These are phyloP conservation scores for Dinothrombium tinctorium DNA, from an alignment of 1,140 invertebrate species.

Conservation along the genomic window DNA sequence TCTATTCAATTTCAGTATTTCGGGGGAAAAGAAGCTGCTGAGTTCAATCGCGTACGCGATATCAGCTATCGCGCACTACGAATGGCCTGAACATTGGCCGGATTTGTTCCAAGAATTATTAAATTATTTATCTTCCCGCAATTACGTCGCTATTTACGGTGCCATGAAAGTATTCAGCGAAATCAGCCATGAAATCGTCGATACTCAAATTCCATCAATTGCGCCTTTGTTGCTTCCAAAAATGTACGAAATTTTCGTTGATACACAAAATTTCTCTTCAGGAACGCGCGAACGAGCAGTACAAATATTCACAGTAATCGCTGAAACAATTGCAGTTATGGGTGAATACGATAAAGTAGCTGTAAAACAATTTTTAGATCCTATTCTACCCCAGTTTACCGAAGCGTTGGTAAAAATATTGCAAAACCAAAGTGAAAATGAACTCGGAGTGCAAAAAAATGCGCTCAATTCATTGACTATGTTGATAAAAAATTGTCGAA, in stretches of 20 bases:
- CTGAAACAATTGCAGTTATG: conserved; percentile 31
- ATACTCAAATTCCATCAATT: conserved; percentile 40
- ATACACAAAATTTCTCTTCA: conserved; percentile 32
- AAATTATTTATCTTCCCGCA: conserved; percentile 27
- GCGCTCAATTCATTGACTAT: conserved; percentile 26
- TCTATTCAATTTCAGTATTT: neutral
- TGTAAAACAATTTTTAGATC: conserved; percentile 16
- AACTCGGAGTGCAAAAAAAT: conserved; percentile 43
- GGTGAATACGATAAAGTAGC: conserved; percentile 29
- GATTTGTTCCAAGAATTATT: conserved; percentile 45
- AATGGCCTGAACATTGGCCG: conserved; percentile 54
- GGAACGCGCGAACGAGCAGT: conserved; percentile 35
- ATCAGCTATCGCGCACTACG: conserved; percentile 46
- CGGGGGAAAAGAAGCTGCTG: conserved; percentile 23
- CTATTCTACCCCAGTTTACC: conserved; percentile 41
- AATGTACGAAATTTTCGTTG: conserved; percentile 44
- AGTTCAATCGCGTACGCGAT: conserved; percentile 46
- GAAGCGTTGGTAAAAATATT: conserved; percentile 39
- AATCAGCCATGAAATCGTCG: conserved; percentile 40
- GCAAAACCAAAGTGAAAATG: conserved; percentile 18
- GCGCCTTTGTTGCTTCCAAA: conserved; percentile 48
- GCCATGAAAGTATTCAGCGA: conserved; percentile 48
- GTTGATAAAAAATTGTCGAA: conserved; percentile 22
- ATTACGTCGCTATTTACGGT: conserved; percentile 37
- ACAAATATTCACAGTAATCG: conserved; percentile 37